Base-by-base conservation (phyloP, 2,797 vertebrate genomes). In the Hypotaenidia okinawae region DNA sequence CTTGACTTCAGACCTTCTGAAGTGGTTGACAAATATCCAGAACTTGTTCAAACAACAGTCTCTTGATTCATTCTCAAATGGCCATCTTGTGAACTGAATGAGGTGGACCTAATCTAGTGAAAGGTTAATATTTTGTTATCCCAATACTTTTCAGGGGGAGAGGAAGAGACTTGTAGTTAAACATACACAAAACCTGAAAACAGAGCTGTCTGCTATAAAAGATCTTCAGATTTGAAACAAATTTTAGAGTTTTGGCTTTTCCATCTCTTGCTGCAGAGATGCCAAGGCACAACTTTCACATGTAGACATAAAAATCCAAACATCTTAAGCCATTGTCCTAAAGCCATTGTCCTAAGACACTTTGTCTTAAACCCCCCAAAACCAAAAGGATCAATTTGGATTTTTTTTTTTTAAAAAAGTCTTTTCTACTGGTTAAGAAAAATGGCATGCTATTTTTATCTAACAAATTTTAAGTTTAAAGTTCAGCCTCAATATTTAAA, bases 401-500 rank as follows among this genome's bases (percentile, higher is more conserved):
- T 79, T 45, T 10, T 37, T 37, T 37, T 12, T 37, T 37, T 37
- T 35, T 35, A 35, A 37, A 37, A 37, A 66, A 92, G 16, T 39
- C 27, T 85, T 89, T 67, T 62, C 25, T 62, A 41, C 30, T 87
- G 17, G 16, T 30, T 57, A 16, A 84, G 41, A 66, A 89, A 92
- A 95, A 90, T 37, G 19, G 16, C 39, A 64, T 6, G 3, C 25
- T 84, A 54, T 86, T 95, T 90, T 91, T 91, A 49, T 90, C 69
- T 70, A 22, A 27, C 6, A n/a, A n/a, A n/a, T 35, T 80, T 68
- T 19, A 84, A 70, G 43, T 64, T 22, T 43, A 78, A 90, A 78
- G 47, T 84, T 90, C 70, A 84, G 12, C 33, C 30, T 92, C 30
- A 45, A 5, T 89, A 87, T 84, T 94, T 89, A 87, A 66, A 89